Percentiles rank a stretch among this genome's conserved stretches.
These are phyloP conservation scores for Trachurus trachurus DNA, from an alignment of 2,797 vertebrate genomes.

Conservation along the genomic window DNA sequence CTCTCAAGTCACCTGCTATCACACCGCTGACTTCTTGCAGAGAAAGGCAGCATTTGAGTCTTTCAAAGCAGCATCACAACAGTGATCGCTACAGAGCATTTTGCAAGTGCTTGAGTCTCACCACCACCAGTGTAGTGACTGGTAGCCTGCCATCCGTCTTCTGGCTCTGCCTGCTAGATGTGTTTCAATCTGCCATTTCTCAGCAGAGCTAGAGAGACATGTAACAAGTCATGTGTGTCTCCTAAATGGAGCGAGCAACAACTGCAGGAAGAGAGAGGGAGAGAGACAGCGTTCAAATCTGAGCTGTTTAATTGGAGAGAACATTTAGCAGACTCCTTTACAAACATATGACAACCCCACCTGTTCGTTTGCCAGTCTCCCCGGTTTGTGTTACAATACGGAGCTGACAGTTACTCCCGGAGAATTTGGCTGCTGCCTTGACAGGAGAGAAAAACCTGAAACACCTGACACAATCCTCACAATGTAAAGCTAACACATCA, in stretches of 20 bases:
- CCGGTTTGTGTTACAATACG: conserved; percentile 58
- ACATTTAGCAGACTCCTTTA: conserved; percentile 72
- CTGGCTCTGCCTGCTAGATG: conserved; percentile 55
- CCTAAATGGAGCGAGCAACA: conserved; percentile 44
- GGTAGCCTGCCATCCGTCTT: conserved; percentile 53
- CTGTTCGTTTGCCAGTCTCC: conserved; percentile 77
- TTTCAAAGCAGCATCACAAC: conserved; percentile 29
- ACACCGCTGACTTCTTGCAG: conserved; percentile 20
- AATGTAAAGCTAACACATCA: conserved; percentile 55
- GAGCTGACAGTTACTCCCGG: conserved; percentile 65
- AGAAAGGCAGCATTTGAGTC: conserved; percentile 29
- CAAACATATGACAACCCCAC: conserved; percentile 80
- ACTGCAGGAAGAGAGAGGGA: conserved; percentile 24
- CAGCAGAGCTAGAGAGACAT: conserved; percentile 49
- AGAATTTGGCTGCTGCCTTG: conserved; percentile 68
- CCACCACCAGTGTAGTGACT: conserved; percentile 24
- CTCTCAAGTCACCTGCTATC: conserved; percentile 46
- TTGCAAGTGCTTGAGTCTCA: conserved; percentile 34
- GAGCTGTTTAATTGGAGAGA: conserved; percentile 77
- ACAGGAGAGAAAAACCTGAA: conserved; percentile 67
- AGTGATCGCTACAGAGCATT: conserved; percentile 34
- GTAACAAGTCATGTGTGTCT: conserved; percentile 57
- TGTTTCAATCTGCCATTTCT: conserved; percentile 63
- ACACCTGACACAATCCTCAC: conserved; percentile 40
- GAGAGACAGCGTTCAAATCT: conserved; percentile 42